These are phyloP conservation scores for Aphidius gifuensis DNA, from an alignment of 1,140 invertebrate species.

Conservation along the genomic window DNA sequence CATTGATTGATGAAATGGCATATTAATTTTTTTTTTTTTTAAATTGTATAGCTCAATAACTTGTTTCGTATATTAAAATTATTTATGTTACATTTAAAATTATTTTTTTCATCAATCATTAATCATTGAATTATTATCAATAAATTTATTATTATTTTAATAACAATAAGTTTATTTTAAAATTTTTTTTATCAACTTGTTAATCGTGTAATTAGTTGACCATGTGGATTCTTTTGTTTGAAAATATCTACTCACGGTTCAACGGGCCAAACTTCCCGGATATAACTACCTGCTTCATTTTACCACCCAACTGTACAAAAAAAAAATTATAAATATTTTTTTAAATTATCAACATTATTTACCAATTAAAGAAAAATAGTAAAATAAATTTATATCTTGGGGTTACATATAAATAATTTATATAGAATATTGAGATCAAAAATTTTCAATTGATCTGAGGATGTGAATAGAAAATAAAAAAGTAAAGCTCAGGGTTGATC, in stretches of 20 bases:
- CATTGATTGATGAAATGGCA: no score
- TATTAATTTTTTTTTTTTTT: no score
- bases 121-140: not conserved
- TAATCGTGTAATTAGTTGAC: slow-evolving; percentile 8
- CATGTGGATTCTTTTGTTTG: slow-evolving; percentile 12
- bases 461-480: no score
- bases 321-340: not conserved
- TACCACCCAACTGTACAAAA: slow-evolving; percentile 18
- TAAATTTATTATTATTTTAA: not conserved
- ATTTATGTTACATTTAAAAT: no score
- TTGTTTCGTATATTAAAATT: no score
- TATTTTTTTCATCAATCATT: not conserved
- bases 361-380: not conserved
- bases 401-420: no score
- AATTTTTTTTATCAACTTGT: not conserved
- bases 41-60: no score
- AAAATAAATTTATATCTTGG: slow-evolving; percentile 24
- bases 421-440: no score
- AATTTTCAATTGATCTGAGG: no score
- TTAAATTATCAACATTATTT: not conserved
- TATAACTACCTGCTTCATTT: slow-evolving; percentile 36
- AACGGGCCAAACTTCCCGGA: slow-evolving; percentile 54
- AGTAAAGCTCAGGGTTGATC: slow-evolving; percentile 3
- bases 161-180: not conserved
- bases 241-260: slow-evolving; percentile 38